A percentile compares a stretch with the other conserved stretches of the same genome.
phyloP scores from a whole-genome alignment of 2,113 vertebrate species.

The Rissa tridactyla region DNA sequence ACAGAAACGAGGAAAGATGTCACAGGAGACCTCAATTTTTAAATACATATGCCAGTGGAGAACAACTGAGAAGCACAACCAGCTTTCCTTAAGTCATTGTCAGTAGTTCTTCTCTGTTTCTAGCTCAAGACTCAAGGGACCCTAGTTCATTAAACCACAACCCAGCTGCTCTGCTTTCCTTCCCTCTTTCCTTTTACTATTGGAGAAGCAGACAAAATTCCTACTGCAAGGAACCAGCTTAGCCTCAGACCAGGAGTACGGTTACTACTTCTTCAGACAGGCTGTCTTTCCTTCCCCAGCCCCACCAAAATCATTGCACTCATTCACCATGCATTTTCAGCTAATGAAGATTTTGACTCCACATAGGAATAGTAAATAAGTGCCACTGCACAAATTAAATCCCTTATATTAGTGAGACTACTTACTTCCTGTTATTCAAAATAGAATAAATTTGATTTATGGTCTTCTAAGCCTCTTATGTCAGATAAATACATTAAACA shows the following conservation, averaged over 20 bases:
- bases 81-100: not conserved
- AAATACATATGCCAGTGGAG: not conserved
- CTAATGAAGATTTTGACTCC: not conserved
- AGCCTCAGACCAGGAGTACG: not conserved
- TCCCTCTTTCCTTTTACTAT: not conserved
- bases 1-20: not conserved
- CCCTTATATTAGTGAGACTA: not conserved
- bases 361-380: not conserved
- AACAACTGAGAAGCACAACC: not conserved
- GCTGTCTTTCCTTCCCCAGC: not conserved
- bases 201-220: not conserved
- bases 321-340: not conserved
- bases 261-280: not conserved
- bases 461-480: not conserved
- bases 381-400: not conserved
- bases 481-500: not conserved
- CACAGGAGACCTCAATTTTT: not conserved
- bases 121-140: not conserved
- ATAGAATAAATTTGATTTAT: not conserved
- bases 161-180: not conserved
- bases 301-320: not conserved
- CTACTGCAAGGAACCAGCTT: not conserved
- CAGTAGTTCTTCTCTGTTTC: not conserved
- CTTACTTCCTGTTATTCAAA: not conserved
- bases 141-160: rapidly evolving